These are phyloP conservation scores for Periophthalmus magnuspinnatus DNA, from an alignment of 2,797 vertebrate genomes.

Conservation along the genomic window DNA sequence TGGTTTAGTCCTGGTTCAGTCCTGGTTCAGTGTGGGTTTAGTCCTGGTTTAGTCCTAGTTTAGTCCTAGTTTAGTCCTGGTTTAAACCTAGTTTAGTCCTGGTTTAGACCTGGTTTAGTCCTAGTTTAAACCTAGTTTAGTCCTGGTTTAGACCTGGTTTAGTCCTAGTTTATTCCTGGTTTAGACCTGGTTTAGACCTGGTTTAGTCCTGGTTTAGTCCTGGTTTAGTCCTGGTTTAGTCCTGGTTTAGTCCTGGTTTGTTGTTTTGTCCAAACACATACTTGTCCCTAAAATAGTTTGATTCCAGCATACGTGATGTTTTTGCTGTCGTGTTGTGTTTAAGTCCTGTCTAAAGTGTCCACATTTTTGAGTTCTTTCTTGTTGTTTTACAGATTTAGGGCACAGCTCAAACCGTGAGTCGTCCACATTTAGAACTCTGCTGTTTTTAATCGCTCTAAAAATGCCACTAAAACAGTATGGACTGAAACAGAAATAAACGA, in stretches of 20 bases:
- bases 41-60: not conserved
- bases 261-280: not conserved
- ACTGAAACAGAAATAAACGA: not conserved
- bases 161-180: not conserved
- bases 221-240: not conserved
- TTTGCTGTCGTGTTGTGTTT: not conserved
- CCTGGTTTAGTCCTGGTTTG: not conserved
- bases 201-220: not conserved
- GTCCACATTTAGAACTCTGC: not conserved
- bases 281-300: too few relatives aligned
- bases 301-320: too few relatives aligned
- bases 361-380: not conserved
- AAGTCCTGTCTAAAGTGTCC: not conserved
- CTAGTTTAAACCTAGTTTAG: not conserved
- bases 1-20: not conserved
- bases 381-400: slow-evolving; percentile 2
- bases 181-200: not conserved
- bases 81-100: not conserved
- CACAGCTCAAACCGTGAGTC: not conserved
- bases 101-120: not conserved
- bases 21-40: too few relatives aligned
- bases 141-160: not conserved
- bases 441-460: not conserved
- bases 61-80: not conserved
- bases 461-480: not conserved